Percentiles rank a stretch among this genome's conserved stretches.
Evolutionary conservation across 2,888 invertebrate genomes (phyloP).

Genomic region (Cremastobaeus sp.): DNA sequence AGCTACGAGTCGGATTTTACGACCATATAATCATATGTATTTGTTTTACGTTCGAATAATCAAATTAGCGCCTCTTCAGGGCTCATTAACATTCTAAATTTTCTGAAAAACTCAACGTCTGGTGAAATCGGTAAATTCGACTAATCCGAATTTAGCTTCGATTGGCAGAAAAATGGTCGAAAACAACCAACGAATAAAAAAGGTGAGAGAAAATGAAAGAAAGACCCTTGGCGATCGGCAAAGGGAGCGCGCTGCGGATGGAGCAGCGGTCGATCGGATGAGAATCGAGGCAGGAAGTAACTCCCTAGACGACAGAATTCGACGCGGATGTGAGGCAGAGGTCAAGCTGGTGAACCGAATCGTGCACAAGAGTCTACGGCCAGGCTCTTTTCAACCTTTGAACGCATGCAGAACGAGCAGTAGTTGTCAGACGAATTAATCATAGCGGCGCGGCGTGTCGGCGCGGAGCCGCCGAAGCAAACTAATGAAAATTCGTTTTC

Average conservation of each 20-base stretch:
- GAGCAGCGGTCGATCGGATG: slow-evolving; percentile 43
- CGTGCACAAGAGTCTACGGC: slow-evolving; percentile 38
- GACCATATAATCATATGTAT: too few species aligned
- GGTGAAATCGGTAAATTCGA: too few species aligned
- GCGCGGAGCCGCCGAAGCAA: background rate
- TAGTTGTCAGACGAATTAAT: slow-evolving; percentile 49
- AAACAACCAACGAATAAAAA: background rate
- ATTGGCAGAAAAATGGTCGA: background rate
- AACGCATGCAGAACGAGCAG: slow-evolving; percentile 29
- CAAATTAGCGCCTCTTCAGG: too few species aligned
- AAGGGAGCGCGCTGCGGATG: slow-evolving; percentile 26
- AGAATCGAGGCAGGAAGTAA: slow-evolving; percentile 55
- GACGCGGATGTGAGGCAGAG: slow-evolving; percentile 56
- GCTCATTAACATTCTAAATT: too few species aligned
- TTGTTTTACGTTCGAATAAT: slow-evolving; percentile 16
- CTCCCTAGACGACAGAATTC: slow-evolving; percentile 59
- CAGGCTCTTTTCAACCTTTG: slow-evolving; percentile 36
- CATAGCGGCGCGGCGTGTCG: slow-evolving; percentile 18
- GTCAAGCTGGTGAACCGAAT: slow-evolving; percentile 53
- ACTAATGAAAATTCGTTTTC: slow-evolving; percentile 46
- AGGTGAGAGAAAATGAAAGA: slow-evolving; percentile 18
- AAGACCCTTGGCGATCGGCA: slow-evolving; percentile 32
- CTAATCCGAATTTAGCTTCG: too few species aligned
- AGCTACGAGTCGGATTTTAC: too few species aligned
- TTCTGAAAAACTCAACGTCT: too few species aligned